Base-by-base conservation (phyloP, 2,797 vertebrate species). In the Selene dorsalis region DNA sequence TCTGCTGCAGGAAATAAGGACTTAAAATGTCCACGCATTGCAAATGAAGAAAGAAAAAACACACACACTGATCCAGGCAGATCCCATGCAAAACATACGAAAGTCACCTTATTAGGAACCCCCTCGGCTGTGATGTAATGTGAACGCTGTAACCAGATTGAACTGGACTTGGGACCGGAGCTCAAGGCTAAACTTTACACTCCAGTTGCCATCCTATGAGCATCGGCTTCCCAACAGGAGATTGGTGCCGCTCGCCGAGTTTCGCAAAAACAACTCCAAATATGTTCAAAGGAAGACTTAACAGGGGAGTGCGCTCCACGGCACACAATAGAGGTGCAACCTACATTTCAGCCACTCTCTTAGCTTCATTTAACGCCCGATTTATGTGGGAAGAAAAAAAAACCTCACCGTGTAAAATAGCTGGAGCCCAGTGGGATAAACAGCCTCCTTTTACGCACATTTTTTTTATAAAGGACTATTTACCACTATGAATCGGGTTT, bases 241-340 rank as follows among this genome's bases (percentile, higher is more conserved):
- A 94, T 94, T 93, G 91, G 94, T 91, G 93, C 93, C 92, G 92
- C 91, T 92, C 85, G 92, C 86, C 86, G 87, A 89, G 91, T 93
- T 95, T 91, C 89, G 91, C 94, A 93, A 95, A 95, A 95, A 96
- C 95, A 96, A 95, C 94, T 96, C 95, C 95, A 84, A 95, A 95
- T 95, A 95, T 95, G 95, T 95, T 93, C 94, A 95, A 92, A 95
- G 94, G 94, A 95, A 95, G 94, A 95, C 93, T 92, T 88, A 87
- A 77, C 84, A 48, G 83, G 71, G 89, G 72, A 80, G 87, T 82
- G 89, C 84, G 88, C 90, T 81, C 73, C 87, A 45, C 87, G 84
- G 83, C 88, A 48, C 92, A 94, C 93, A 94, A 93, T 88, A 85
- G 92, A 91, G 90, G 90, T 70, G 90, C 91, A 95, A 85, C 90